These are phyloP conservation scores for Axea sp. DNA, from an alignment of 2,888 invertebrate species.

Conservation along the genomic window DNA sequence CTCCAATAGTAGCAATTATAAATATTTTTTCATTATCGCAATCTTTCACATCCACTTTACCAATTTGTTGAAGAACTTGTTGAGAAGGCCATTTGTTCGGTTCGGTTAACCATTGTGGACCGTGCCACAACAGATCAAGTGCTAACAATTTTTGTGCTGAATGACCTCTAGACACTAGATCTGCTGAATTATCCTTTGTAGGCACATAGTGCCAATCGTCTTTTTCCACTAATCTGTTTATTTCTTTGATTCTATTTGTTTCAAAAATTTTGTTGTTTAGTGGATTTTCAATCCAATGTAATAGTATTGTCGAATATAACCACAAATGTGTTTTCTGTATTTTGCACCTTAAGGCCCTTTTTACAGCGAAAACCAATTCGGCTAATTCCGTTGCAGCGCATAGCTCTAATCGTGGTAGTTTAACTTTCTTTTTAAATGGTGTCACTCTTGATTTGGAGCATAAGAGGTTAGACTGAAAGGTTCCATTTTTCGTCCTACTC, in stretches of 20 bases:
- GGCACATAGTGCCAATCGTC: conserved; percentile 22
- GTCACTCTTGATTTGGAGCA: conserved; percentile 60
- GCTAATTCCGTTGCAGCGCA: conserved; percentile 15
- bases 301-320: conserved; percentile 20
- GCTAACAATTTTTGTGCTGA: background rate
- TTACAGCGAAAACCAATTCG: too few species aligned
- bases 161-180: conserved; percentile 12
- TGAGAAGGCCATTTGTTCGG: background rate
- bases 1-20: background rate
- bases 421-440: conserved; percentile 2
- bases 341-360: background rate
- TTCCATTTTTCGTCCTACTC: background rate
- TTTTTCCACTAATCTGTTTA: background rate
- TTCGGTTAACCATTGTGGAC: background rate
- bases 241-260: conserved; percentile 31
- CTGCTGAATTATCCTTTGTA: conserved; percentile 31
- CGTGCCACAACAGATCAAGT: background rate
- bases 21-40: background rate
- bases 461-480: conserved; percentile 4
- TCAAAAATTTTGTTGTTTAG: conserved; percentile 1
- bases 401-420: conserved; percentile 34
- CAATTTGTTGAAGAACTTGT: background rate
- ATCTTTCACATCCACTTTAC: background rate
- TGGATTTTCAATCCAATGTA: conserved; percentile 2
- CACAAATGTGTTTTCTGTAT: conserved; percentile 23